A percentile compares a stretch with the other conserved stretches of the same genome.
Conservation (phyloP, 1,140 invertebrate genomes). For the Aphaenogaster rudis region DNA sequence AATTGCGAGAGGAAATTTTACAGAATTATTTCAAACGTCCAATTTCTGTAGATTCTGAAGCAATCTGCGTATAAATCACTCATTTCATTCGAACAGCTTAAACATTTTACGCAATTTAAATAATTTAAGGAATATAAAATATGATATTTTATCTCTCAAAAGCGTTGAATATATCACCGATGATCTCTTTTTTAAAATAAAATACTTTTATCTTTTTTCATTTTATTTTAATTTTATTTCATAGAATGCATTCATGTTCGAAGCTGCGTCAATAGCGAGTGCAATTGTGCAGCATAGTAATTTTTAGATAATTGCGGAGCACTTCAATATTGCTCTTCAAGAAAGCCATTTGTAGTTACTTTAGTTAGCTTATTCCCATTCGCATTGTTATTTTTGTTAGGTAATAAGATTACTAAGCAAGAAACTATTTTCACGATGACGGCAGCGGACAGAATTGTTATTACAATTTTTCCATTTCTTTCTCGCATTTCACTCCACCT, state of each 20-base stretch:
- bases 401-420: background rate
- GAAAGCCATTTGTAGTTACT: background rate
- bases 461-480: conserved; percentile 2
- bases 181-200: background rate
- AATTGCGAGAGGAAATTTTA: background rate
- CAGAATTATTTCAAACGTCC: background rate
- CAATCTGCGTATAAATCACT: conserved; percentile 10
- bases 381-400: background rate
- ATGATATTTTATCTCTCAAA: background rate
- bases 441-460: background rate
- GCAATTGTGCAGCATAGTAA: background rate
- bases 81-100: background rate
- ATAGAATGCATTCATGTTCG: background rate
- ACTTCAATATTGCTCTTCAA: background rate
- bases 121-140: background rate
- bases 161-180: background rate
- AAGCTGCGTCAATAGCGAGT: background rate
- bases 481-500: background rate
- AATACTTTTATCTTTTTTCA: background rate
- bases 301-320: conserved; percentile 12
- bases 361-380: conserved; percentile 30
- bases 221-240: conserved; percentile 20
- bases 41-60: background rate
- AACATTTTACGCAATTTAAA: background rate
- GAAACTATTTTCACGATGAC: background rate